A percentile compares a stretch with the other conserved stretches of the same genome.
Evolutionary conservation across 2,888 invertebrate species (phyloP).

Genomic region (Spodoptera exigua): DNA sequence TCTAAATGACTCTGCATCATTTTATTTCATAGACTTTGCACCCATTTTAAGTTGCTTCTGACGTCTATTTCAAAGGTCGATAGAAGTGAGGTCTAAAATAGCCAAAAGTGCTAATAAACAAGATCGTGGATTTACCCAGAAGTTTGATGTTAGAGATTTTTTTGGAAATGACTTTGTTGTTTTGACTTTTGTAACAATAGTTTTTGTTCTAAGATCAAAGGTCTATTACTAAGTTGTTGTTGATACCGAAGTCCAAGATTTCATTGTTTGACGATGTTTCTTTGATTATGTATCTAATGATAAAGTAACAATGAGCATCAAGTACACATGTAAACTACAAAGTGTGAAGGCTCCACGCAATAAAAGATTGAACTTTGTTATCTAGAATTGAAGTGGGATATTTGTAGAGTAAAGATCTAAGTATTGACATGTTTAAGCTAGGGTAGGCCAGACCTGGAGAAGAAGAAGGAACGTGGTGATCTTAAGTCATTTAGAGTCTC

Average conservation of each 20-base stretch:
- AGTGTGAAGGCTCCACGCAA: no score
- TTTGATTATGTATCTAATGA: no score
- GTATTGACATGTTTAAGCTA: no score
- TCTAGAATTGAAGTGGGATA: no score
- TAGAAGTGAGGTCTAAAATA: not conserved
- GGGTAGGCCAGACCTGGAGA: no score
- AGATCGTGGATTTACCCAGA: not conserved
- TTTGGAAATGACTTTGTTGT: not conserved
- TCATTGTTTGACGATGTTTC: no score
- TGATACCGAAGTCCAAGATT: not conserved
- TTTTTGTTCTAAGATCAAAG: conserved; percentile 22
- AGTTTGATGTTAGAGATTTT: not conserved
- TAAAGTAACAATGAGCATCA: no score
- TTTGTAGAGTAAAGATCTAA: no score
- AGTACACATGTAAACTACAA: no score
- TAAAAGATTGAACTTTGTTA: no score
- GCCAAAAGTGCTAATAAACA: not conserved
- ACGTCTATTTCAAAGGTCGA: conserved; percentile 5
- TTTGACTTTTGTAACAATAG: not conserved
- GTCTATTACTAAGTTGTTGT: not conserved
- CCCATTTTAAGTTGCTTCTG: not conserved
- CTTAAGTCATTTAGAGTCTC: no score
- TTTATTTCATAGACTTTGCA: conserved; percentile 6
- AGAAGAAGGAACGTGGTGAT: no score
- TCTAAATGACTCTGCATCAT: not conserved